A percentile compares a stretch with the other conserved stretches of the same genome.
phyloP scores from a whole-genome alignment of 2,888 invertebrate species.

The Drosophila crucigera region DNA sequence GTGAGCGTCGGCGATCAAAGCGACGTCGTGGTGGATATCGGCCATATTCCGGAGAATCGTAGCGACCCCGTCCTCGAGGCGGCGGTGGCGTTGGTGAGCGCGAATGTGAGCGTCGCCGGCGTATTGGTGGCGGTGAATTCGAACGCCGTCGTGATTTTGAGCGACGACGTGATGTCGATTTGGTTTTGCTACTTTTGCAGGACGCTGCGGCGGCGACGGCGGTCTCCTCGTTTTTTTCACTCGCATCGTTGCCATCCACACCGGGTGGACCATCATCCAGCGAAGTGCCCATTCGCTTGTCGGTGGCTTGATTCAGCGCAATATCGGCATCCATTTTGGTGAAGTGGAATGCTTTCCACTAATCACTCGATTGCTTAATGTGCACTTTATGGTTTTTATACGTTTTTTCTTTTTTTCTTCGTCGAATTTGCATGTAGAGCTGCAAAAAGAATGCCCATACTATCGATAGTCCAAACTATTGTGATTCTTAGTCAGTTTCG shows the following conservation, averaged over 20 bases:
- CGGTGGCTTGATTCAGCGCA: conserved; percentile 75
- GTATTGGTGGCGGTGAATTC: conserved; percentile 72
- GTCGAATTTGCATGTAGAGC: conserved; percentile 44
- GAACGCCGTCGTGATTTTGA: conserved; percentile 72
- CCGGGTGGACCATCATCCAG: conserved; percentile 84
- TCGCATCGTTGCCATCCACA: conserved; percentile 77
- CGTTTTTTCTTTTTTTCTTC: conserved; percentile 46
- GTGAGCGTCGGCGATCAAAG: conserved; percentile 76
- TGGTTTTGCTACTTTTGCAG: conserved; percentile 56
- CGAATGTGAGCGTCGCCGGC: conserved; percentile 81
- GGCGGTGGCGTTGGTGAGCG: conserved; percentile 82
- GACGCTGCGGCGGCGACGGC: conserved; percentile 18
- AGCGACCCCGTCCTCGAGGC: conserved; percentile 69
- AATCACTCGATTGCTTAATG: conserved; percentile 17
- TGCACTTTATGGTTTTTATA: conserved; percentile 32
- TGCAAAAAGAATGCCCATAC: conserved; percentile 38
- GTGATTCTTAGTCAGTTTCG: neutral
- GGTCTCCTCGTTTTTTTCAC: conserved; percentile 58
- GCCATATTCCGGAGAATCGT: conserved; percentile 80
- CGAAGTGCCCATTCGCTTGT: conserved; percentile 77
- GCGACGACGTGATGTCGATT: conserved; percentile 63
- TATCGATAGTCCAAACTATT: conserved; percentile 27
- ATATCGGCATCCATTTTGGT: conserved; percentile 83
- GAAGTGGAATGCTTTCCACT: conserved; percentile 38
- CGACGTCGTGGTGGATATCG: conserved; percentile 76